These are phyloP conservation scores for Eueides isabella DNA, from an alignment of 1,140 invertebrate species.

Conservation along the genomic window DNA sequence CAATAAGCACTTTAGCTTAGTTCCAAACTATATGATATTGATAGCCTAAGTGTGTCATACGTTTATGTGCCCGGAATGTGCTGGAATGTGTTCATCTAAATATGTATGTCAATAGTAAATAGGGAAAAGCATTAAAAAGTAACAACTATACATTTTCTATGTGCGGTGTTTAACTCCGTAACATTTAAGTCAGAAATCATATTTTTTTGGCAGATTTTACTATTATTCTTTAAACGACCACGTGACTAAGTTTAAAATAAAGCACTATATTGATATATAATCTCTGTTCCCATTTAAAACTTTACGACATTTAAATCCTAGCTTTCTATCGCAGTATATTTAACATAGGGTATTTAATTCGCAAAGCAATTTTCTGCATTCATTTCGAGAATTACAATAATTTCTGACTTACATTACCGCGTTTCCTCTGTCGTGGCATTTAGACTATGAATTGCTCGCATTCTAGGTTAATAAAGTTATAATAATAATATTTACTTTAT, in stretches of 20 bases:
- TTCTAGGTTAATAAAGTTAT: neutral
- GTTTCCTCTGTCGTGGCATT: neutral
- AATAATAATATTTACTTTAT: neutral
- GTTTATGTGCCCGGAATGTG: neutral
- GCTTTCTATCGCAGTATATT: neutral
- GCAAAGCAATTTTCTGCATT: constrained; percentile 5
- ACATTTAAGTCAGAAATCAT: no score
- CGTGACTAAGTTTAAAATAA: no score
- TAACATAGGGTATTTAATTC: neutral
- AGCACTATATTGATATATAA: no score
- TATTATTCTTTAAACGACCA: no score
- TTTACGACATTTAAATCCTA: neutral
- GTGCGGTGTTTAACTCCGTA: no score
- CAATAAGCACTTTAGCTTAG: constrained; percentile 68
- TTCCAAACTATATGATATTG: constrained; percentile 54
- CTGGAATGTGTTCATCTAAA: constrained; percentile 11
- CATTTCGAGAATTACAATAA: constrained; percentile 3
- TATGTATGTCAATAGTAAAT: neutral
- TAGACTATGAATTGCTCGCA: neutral
- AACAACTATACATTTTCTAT: no score
- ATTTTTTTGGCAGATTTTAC: no score
- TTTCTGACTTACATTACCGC: neutral
- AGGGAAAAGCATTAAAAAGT: neutral
- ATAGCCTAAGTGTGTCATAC: constrained; percentile 44
- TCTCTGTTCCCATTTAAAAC: neutral